Evolutionary conservation across 2,113 vertebrate genomes (phyloP).

Genomic region (Agelaius phoeniceus): DNA sequence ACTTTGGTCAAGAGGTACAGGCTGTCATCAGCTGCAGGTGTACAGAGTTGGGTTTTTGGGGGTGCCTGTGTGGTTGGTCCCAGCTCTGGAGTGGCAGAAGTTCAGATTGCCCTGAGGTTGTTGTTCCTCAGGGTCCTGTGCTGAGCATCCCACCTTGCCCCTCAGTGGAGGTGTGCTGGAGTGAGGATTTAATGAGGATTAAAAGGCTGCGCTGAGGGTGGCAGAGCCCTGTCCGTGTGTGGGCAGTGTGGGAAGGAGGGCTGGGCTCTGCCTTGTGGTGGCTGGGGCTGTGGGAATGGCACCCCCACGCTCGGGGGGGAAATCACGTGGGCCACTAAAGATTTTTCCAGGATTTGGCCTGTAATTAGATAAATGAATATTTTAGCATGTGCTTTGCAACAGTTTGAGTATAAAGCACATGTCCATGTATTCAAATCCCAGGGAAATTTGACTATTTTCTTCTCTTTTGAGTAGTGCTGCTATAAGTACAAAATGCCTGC

Average conservation of each 20-base stretch:
- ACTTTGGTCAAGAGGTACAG: not conserved
- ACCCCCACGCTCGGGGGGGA: not conserved
- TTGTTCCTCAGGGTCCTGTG: not conserved
- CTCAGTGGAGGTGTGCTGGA: not conserved
- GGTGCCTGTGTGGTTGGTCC: rapidly evolving
- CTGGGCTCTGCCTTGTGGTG: not conserved
- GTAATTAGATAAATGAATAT: not conserved
- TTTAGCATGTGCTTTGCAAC: not conserved
- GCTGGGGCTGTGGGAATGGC: not conserved
- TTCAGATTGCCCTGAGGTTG: not conserved
- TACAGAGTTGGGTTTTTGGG: not conserved
- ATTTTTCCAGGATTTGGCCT: not conserved
- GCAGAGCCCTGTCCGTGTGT: not conserved
- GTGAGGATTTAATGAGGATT: not conserved
- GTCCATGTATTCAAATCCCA: not conserved
- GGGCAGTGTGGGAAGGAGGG: not conserved
- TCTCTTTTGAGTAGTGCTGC: not conserved
- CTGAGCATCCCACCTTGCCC: not conserved
- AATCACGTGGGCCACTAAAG: not conserved
- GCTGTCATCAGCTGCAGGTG: not conserved
- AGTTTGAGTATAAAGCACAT: not conserved
- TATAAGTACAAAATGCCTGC: not conserved
- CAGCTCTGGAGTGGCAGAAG: not conserved
- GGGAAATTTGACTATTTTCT: not conserved
- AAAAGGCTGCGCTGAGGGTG: too few relatives aligned